These are phyloP conservation scores for Centropristis striata DNA, from an alignment of 2,113 vertebrate species.

Conservation along the genomic window DNA sequence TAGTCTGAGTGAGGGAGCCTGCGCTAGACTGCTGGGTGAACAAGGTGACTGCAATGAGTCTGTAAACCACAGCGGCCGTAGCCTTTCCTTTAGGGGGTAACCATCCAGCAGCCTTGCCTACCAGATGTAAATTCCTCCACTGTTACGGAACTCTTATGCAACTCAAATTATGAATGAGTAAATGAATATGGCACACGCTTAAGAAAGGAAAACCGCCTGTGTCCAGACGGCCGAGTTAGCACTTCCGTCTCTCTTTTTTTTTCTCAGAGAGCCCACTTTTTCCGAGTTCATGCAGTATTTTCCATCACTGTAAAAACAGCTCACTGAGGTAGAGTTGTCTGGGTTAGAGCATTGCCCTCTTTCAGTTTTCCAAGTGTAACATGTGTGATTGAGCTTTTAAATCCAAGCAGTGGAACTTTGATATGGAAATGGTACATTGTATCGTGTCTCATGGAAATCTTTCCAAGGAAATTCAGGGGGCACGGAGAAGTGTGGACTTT, in stretches of 20 bases:
- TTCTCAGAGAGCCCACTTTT: conserved; percentile 69
- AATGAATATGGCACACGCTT: conserved; percentile 63
- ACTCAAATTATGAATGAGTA: conserved; percentile 80
- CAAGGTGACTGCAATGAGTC: conserved; percentile 48
- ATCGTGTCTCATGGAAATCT: conserved; percentile 65
- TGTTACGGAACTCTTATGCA: conserved; percentile 77
- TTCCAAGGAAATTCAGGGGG: conserved; percentile 30
- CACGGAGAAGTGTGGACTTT: conserved; percentile 38
- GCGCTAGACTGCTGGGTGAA: conserved; percentile 25
- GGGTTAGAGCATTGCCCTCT: conserved; percentile 64
- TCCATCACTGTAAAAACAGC: conserved; percentile 78
- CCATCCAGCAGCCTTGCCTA: conserved; percentile 55
- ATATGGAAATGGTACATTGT: conserved; percentile 71
- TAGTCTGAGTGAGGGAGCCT: conserved; percentile 28
- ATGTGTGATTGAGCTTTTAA: conserved; percentile 63
- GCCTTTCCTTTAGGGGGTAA: conserved; percentile 40
- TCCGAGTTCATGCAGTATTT: conserved; percentile 78
- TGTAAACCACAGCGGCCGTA: conserved; percentile 45
- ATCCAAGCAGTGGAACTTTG: conserved; percentile 63
- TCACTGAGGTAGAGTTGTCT: conserved; percentile 76
- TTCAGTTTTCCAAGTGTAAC: conserved; percentile 77
- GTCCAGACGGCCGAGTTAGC: conserved; percentile 77
- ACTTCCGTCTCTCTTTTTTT: conserved; percentile 65
- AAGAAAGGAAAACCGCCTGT: conserved; percentile 69
- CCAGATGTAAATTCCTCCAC: conserved; percentile 81